Evolutionary conservation across 2,797 vertebrate genomes (phyloP), one percentile per base, ranked within the genome.

Genomic region (Cirrhinus molitorella): DNA sequence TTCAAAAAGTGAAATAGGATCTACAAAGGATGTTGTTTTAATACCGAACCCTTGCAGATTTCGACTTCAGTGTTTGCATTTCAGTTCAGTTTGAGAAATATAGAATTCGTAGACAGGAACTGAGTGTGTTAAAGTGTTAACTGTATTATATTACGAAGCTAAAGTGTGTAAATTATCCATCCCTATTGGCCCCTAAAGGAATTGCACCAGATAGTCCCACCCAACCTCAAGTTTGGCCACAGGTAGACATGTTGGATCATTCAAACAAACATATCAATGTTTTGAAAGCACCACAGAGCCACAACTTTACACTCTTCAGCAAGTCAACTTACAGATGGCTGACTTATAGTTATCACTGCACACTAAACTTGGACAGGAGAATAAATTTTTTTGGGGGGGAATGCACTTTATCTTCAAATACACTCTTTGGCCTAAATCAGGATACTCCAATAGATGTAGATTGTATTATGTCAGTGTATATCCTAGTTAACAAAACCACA

Each of bases 141-240:
- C 5, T 71, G 23, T 17, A 47, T 71, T 7, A 55, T n/a, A 73
- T 74, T 73, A n/a, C 17, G 21, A 34, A 37, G 31, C 17, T 66
- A 4, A 0, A 66, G 17, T 37, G 34, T 37, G 34, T 37, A 40
- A 66, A 55, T 16, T 37, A 19, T 8, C 3, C 11, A n/a, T 55
- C 21, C n/a, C n/a, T 25, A 61, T n/a, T 72, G 31, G 53, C 2
- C n/a, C 34, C 13, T 59, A 40, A 57, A 75, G 13, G 51, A 40
- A 11, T 57, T 55, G 21, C 51, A 55, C n/a, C 47, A 34, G 21
- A n/a, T 14, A 74, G 51, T 23, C 31, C 31, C 72, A 34, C 19
- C 71, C 49, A 74, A n/a, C n/a, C 51, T 37, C 51, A 40, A 40
- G 13, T 74, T 74, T 74, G 72, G 49, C 21, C 49, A 14, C 19